These are phyloP conservation scores for Pteropus rufus DNA, from an alignment of 2,797 vertebrate species.

Conservation along the genomic window DNA sequence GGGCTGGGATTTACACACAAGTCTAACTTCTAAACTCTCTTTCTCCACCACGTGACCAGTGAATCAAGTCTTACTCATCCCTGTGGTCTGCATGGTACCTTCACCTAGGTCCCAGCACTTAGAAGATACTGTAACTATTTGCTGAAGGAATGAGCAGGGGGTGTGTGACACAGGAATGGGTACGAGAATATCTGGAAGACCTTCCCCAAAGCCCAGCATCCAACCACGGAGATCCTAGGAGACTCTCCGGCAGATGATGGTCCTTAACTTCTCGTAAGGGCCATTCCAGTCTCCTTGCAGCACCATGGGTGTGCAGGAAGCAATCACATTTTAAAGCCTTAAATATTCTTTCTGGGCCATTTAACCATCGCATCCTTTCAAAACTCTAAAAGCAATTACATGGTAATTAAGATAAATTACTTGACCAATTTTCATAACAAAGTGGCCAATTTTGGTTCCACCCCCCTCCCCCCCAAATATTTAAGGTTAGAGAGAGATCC, in stretches of 20 bases:
- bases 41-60: neutral
- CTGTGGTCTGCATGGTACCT: neutral
- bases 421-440: conserved; percentile 23
- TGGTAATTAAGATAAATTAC: conserved; percentile 47
- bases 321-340: neutral
- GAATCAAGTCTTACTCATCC: neutral
- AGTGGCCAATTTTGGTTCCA: neutral
- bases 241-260: neutral
- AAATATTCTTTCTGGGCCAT: neutral
- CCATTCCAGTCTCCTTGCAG: neutral
- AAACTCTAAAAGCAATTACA: neutral
- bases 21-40: neutral
- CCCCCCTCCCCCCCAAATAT: neutral
- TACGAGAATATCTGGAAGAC: neutral
- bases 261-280: neutral
- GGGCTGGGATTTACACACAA: neutral
- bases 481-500: neutral
- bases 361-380: conserved; percentile 14
- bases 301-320: neutral
- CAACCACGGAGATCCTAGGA: neutral
- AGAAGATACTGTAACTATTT: no score
- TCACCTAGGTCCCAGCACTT: neutral
- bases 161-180: neutral
- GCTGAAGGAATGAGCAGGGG: neutral
- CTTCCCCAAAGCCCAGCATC: neutral